A percentile compares a stretch with the other conserved stretches of the same genome.
Conservation (phyloP, 2,888 invertebrate species). For the Teleogryllus oceanicus region DNA sequence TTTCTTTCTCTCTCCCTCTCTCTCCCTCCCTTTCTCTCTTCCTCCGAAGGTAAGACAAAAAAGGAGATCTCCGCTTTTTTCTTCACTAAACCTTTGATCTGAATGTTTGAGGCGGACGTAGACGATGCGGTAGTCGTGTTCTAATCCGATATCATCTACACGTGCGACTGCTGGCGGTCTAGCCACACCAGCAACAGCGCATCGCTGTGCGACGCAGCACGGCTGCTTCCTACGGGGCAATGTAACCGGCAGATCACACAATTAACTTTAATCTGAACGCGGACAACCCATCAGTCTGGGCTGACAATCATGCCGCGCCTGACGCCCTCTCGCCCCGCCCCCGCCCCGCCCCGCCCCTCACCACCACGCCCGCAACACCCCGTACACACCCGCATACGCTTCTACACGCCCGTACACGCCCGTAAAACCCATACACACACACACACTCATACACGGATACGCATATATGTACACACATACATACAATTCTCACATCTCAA, state of each 20-base stretch:
- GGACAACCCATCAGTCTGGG: neutral
- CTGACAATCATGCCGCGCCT: neutral
- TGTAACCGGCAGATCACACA: slow-evolving; percentile 6
- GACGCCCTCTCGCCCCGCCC: too few species aligned
- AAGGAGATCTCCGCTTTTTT: neutral
- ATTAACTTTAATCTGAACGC: neutral
- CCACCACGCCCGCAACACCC: too few species aligned
- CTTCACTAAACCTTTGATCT: too few species aligned
- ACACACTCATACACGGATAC: neutral
- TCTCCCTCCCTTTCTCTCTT: neutral
- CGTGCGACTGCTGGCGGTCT: neutral
- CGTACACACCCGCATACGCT: neutral
- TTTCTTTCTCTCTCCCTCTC: too few species aligned
- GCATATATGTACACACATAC: neutral
- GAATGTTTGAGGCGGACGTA: too few species aligned
- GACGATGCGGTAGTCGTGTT: too few species aligned
- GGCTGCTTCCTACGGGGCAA: neutral
- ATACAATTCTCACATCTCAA: neutral
- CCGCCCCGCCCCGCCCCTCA: too few species aligned
- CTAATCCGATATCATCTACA: too few species aligned
- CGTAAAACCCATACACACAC: neutral
- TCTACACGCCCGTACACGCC: neutral
- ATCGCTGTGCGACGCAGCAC: neutral
- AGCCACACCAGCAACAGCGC: neutral
- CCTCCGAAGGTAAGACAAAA: neutral